Evolutionary conservation across 1,140 invertebrate genomes (phyloP), one percentile per base, ranked within the genome.

Genomic region (Orchesella cincta): DNA sequence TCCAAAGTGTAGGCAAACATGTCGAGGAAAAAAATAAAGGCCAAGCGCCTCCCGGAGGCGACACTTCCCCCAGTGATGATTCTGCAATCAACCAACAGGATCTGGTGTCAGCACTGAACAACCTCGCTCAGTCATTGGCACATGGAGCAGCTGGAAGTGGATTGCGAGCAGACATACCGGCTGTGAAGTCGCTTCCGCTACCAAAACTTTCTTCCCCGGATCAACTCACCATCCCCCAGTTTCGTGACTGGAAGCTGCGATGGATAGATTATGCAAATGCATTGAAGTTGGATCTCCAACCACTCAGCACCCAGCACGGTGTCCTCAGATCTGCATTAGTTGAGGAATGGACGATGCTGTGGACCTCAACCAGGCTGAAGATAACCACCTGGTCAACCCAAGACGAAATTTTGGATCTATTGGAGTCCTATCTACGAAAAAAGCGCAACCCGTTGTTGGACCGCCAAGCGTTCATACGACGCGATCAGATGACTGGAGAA

Each of bases 231-330:
- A 31, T 67, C 29, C 62, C 62, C 8, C 5, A 26, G 2, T 67
- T 67, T n/a, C 29, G 23, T 26, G 62, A 67, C n/a, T 67, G 62
- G 62, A 67, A 67, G n/a, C 31, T 18, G n/a, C 62, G 62, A 14
- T 67, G 62, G 62, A 1, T 31, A 29, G 62, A 67, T 31, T 67
- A 31, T 23, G 26, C 62, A 5, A 33, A 14, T 29, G 8, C 62
- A 12, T 12, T 31, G 8, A 26, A 67, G n/a, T 29, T 67, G 29
- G 12, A n/a, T 16, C 2, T 18, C 28, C 62, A 67, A 2, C 3
- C 28, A 2, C 28, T 67, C 3, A n/a, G 5, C 3, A 67, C 62
- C n/a, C 62, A 67, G 31, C 62, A 67, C 26, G 62, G 62, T 12
- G 33, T 33, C 5, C 29, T 67, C 3, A 3, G 62, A 3, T 67